A percentile compares a stretch with the other conserved stretches of the same genome.
Conservation (phyloP, 2,888 invertebrate genomes). For the Drosophila crucigera region DNA sequence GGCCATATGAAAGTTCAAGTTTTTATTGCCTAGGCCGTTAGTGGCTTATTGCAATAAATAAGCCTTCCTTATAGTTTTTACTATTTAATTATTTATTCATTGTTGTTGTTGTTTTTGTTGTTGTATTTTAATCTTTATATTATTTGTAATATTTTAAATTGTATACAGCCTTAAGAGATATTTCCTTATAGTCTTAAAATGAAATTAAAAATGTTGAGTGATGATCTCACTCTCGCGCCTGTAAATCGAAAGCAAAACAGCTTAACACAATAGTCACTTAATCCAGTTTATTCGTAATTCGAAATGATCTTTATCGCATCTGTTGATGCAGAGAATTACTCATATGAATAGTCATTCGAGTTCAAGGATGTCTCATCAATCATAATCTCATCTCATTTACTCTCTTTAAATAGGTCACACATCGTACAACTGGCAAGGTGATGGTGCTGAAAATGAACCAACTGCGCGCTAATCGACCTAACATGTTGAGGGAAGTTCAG, state of each 20-base stretch:
- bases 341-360: not conserved
- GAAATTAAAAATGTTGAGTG: not conserved
- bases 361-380: not conserved
- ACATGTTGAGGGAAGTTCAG: constrained; percentile 98
- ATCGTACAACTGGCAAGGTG: constrained; percentile 95
- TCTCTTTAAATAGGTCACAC: constrained; percentile 91
- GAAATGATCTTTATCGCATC: not conserved
- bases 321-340: not conserved
- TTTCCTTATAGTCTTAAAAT: not conserved
- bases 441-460: constrained; percentile 99
- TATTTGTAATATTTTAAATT: not conserved
- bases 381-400: constrained; percentile 12
- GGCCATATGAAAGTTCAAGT: not conserved
- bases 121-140: not conserved
- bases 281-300: not conserved
- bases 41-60: not conserved
- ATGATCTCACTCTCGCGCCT: not conserved
- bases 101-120: not conserved
- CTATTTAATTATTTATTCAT: constrained; percentile 1
- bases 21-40: not conserved
- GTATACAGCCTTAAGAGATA: not conserved
- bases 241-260: not conserved
- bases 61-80: constrained; percentile 10
- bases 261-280: not conserved
- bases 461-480: constrained; percentile 96